Evolutionary conservation across 2,113 vertebrate species (phyloP).

Genomic region (Aldabrachelys gigantea): DNA sequence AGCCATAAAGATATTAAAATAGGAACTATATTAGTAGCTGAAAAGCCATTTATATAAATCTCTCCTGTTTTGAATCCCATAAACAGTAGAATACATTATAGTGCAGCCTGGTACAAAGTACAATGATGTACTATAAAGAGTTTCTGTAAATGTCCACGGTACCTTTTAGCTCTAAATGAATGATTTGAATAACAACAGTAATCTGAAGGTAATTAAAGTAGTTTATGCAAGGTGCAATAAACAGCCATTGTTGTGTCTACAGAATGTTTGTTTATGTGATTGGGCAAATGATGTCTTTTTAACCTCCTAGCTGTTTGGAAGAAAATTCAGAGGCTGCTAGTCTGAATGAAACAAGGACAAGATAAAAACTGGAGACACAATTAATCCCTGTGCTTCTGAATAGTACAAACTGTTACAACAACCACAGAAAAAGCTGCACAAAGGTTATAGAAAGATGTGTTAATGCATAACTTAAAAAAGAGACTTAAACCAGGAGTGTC

Average conservation of each 20-base stretch:
- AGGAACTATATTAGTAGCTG: background rate
- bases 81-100: background rate
- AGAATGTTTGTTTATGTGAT: constrained; percentile 69
- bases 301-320: constrained; percentile 67
- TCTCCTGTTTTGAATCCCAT: background rate
- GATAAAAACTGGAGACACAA: constrained; percentile 77
- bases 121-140: background rate
- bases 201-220: constrained; percentile 80
- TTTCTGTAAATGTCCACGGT: constrained; percentile 51
- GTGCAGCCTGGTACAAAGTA: background rate
- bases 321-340: constrained; percentile 71
- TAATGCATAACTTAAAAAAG: constrained; percentile 13
- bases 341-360: constrained; percentile 78
- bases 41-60: constrained; percentile 1
- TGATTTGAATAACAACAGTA: constrained; percentile 73
- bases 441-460: constrained; percentile 68
- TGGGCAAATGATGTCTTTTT: constrained; percentile 75
- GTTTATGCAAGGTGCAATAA: constrained; percentile 74
- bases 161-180: constrained; percentile 65
- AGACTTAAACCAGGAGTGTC: background rate
- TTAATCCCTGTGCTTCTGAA: constrained; percentile 67
- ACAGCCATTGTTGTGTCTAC: constrained; percentile 76
- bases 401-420: constrained; percentile 67
- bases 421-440: constrained; percentile 62
- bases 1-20: background rate